Evolutionary conservation across 2,797 vertebrate species (phyloP), one percentile per base, ranked within the genome.

Genomic region (Benthosema pterotum): DNA sequence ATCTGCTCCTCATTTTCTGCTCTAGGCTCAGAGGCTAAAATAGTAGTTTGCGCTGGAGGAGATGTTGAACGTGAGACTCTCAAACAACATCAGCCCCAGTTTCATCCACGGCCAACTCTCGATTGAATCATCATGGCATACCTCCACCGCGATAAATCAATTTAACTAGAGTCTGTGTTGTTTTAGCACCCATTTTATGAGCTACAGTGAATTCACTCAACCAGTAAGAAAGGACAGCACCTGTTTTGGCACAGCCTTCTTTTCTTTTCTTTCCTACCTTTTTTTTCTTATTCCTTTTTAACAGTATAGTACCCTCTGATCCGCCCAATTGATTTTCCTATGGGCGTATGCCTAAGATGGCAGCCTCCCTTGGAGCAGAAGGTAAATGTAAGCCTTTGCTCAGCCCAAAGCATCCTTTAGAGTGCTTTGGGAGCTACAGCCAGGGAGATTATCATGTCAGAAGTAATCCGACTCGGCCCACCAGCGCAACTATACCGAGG

Each of bases 361-460:
- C 84, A 82, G 81, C 69, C 76, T 83, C 65, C 74, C 72, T 49
- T 65, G 78, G 42, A 43, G 84, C 90, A 91, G 89, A 91, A 90
- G 90, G 89, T 85, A 69, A 89, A 74, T 70, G 82, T 89, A 90
- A 89, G 86, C 88, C 78, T 42, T 82, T 60, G 70, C 80, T 83
- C 71, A 73, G 88, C 84, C 86, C 87, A 88, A 84, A 87, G 87
- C 89, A 90, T 91, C 89, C 87, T 90, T 83, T 79, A 80, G 18
- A 14, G 85, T 75, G 77, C 82, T 89, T 79, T 80, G 83, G 81
- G 77, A 84, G 86, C 82, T 83, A 69, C 80, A 85, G 88, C 84
- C 84, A 71, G 83, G 79, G 82, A 91, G 90, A 91, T 91, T 91
- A 91, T 87, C 89, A 91, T 88, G 85, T 91, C 86, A 86, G 77